Evolutionary conservation across 2,888 invertebrate species (phyloP), one percentile per base, ranked within the genome.

Genomic region (Mythimna pallens): DNA sequence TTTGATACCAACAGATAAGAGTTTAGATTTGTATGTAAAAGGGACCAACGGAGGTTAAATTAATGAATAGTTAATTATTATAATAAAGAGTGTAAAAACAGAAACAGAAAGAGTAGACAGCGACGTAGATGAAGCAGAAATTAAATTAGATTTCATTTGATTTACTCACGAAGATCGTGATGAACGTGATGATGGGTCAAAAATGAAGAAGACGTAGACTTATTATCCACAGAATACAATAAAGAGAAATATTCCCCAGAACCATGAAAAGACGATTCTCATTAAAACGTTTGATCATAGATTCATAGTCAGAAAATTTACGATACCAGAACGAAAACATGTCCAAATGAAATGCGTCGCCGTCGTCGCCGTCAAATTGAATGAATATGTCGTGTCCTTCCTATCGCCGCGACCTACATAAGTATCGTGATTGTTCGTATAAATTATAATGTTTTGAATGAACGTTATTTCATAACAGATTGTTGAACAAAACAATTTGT

Each of bases 361-460:
- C 58, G 70, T 43, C 65, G 63, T 58, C 25, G 70, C 36, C 65
- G 66, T 61, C 34, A 68, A 68, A 68, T 72, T 74, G 72, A 80
- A 80, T 83, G 78, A 83, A 78, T 69, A 57, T 47, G 68, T 70
- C 72, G 65, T 83, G 81, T 83, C 81, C 71, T 82, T 80, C 70
- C 63, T 75, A 76, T 73, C 72, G 59, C 52, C 40, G 25, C 76
- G 85, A 81, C 83, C 81, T 70, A 81, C 71, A 84, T 80, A 73
- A 64, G 73, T 78, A 80, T 65, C 58, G 72, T 76, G 73, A 82
- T 83, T 83, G 83, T 78, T 76, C 73, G 71, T 80, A 84, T 82
- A 84, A 80, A 84, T 84, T 80, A 80, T 78, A 68, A 82, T 82
- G 70, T 84, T 82, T 76, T 80, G 70, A 84, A 82, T 78, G 76